A percentile compares a stretch with the other conserved stretches of the same genome.
Conservation (phyloP, 2,888 invertebrate species). For the Phasia obesa region DNA sequence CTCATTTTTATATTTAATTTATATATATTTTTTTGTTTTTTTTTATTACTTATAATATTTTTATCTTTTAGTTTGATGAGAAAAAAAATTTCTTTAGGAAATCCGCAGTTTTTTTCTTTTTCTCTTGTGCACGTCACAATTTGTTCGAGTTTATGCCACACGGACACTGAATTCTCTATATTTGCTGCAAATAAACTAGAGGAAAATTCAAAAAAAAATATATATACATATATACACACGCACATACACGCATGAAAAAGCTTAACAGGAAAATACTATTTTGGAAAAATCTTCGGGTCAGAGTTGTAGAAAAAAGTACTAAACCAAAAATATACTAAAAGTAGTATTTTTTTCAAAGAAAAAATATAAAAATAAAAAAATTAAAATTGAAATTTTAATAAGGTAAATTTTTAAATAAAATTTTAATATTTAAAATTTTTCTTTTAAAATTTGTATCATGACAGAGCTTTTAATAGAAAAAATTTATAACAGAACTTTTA, state of each 20-base stretch:
- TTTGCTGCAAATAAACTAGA: slow-evolving; percentile 55
- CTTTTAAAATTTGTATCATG: no score
- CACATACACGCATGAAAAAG: slow-evolving; percentile 3
- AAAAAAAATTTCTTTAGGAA: slow-evolving; percentile 43
- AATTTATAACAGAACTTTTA: no score
- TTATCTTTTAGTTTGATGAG: slow-evolving; percentile 38
- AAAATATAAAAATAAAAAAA: no score
- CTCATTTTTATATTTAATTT: slow-evolving; percentile 36
- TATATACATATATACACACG: background rate
- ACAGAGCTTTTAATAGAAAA: no score
- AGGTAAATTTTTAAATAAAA: no score
- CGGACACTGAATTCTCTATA: slow-evolving; percentile 65
- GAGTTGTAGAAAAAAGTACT: background rate
- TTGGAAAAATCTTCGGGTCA: slow-evolving; percentile 21
- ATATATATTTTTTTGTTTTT: slow-evolving; percentile 24
- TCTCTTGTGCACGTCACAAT: slow-evolving; percentile 59
- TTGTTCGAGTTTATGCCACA: slow-evolving; percentile 70
- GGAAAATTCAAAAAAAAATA: background rate
- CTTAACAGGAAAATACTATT: slow-evolving; percentile 41
- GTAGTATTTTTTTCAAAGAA: no score
- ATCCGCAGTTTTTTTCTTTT: slow-evolving; percentile 46
- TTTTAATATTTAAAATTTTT: no score
- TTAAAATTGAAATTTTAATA: no score
- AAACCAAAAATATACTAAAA: no score
- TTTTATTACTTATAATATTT: slow-evolving; percentile 19